These are phyloP conservation scores for Danaus chrysippus DNA, from an alignment of 2,888 invertebrate genomes.

Conservation along the genomic window DNA sequence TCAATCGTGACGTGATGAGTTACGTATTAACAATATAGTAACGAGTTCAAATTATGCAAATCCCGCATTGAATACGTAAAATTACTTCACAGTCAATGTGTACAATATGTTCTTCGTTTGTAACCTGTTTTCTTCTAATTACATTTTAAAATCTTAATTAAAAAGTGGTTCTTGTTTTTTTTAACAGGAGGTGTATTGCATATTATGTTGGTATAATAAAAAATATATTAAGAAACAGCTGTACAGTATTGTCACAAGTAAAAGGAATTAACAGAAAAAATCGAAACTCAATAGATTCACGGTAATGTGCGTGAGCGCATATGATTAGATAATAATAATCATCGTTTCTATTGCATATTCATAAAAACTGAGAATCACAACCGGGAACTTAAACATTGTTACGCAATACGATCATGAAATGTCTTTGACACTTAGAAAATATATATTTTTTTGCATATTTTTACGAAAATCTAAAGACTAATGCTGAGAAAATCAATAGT, in stretches of 20 bases:
- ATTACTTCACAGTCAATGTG: background rate
- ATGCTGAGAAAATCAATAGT: too few relatives aligned
- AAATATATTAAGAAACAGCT: background rate
- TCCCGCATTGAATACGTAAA: background rate
- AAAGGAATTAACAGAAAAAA: slow-evolving; percentile 4
- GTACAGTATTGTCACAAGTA: background rate
- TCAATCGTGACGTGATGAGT: background rate
- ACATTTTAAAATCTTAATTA: too few relatives aligned
- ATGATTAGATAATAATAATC: slow-evolving; percentile 20
- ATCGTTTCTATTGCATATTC: slow-evolving; percentile 23
- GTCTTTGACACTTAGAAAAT: slow-evolving; percentile 1
- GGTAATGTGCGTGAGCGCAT: slow-evolving; percentile 22
- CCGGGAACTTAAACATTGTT: slow-evolving; percentile 21
- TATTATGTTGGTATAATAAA: too few relatives aligned
- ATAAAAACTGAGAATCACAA: slow-evolving; percentile 23
- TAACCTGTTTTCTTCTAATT: too few relatives aligned
- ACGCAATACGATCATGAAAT: slow-evolving; percentile 20
- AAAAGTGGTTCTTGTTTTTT: too few relatives aligned
- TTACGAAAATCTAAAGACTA: too few relatives aligned
- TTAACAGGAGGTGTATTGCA: too few relatives aligned
- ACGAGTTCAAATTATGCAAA: background rate
- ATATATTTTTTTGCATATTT: background rate
- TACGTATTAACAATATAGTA: background rate
- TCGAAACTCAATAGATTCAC: slow-evolving; percentile 9
- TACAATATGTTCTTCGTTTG: too few relatives aligned